Evolutionary conservation across 2,888 invertebrate genomes (phyloP), one percentile per base, ranked within the genome.

Genomic region (Stegophylla sp.): DNA sequence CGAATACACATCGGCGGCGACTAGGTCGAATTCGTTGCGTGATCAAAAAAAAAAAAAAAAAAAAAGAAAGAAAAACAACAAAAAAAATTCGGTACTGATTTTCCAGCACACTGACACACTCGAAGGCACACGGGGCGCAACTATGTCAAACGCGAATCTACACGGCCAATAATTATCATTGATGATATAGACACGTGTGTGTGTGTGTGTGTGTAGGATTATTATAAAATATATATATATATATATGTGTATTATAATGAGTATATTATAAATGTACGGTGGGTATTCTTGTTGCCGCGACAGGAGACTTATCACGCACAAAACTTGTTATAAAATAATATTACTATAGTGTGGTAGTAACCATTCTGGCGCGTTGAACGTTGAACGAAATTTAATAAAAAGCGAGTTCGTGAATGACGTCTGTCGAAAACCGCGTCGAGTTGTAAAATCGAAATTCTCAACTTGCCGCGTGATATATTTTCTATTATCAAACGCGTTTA

Each of bases 241-340:
- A n/a, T n/a, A n/a, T n/a, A n/a, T n/a, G n/a, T n/a, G n/a, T n/a
- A n/a, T n/a, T n/a, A n/a, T 34, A 34, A 34, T 34, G 34, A 34
- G 34, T 34, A 7, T 34, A 34, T 34, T 5, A n/a, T n/a, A 34
- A 34, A 34, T 34, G 34, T 34, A 34, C 34, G 34, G 41, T 45
- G n/a, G 5, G 10, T 17, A 43, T 13, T 56, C 15, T 41, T 45
- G 26, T 73, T 59, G 43, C 41, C 26, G n/a, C 73, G 26, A 26
- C 59, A 13, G 28, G 59, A 28, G 45, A 45, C 59, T 73, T 59
- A 61, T 45, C 59, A n/a, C n/a, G 73, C 23, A 45, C 34, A 26
- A 61, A 26, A 5, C 5, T 34, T 51, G 12, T 56, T 43, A 17
- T 17, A 13, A 26, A 17, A 34, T 20, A 9, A 4, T 34, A n/a